These are phyloP conservation scores for Aurelia aurita complex sp. Pacific DNA, from an alignment of 30 jellyfish, hydroid and myxozoan species.

Conservation along the genomic window DNA sequence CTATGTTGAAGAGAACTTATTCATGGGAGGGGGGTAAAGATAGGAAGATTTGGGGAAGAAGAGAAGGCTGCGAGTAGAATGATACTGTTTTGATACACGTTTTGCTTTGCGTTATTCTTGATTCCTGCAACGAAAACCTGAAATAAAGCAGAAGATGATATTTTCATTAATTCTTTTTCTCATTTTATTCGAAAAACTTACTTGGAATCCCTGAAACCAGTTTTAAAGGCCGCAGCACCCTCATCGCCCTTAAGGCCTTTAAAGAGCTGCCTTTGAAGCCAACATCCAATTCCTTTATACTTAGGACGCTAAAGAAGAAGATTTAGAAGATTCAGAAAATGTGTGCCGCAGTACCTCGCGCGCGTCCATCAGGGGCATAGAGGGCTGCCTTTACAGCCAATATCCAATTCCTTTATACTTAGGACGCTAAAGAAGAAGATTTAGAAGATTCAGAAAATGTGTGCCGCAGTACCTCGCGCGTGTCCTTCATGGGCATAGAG, in stretches of 20 bases:
- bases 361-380: no score
- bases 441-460: no score
- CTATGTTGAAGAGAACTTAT: no score
- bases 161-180: background rate
- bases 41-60: no score
- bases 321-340: no score
- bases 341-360: no score
- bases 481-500: no score
- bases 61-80: background rate
- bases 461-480: no score
- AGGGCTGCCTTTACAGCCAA: no score
- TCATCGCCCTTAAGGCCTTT: constrained; percentile 91
- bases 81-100: background rate
- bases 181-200: constrained; percentile 42
- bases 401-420: no score
- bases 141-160: background rate
- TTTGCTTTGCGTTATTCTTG: background rate
- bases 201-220: constrained; percentile 99
- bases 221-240: constrained; percentile 97
- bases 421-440: no score
- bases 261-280: constrained; percentile 81
- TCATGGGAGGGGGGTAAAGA: no score
- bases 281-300: constrained; percentile 86
- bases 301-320: constrained; percentile 80
- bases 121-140: background rate